Evolutionary conservation across 2,888 invertebrate species (phyloP).

Genomic region (Ctena decussata): DNA sequence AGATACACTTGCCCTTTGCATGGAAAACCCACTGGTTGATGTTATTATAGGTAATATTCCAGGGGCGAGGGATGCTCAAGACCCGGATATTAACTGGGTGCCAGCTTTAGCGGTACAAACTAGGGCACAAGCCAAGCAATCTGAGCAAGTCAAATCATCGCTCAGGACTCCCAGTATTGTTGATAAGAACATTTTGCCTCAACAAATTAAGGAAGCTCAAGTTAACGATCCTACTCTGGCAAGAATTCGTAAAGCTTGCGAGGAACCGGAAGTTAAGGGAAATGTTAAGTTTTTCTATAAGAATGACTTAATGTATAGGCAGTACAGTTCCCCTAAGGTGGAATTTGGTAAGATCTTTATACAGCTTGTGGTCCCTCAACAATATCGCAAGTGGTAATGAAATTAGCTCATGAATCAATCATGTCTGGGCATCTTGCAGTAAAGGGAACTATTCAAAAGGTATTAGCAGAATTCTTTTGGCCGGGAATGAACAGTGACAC

Average conservation of each 20-base stretch:
- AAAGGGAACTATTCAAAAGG: neutral
- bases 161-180: neutral
- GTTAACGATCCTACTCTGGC: neutral
- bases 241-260: neutral
- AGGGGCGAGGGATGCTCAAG: slow-evolving; percentile 17
- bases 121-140: neutral
- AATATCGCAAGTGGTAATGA: slow-evolving; percentile 38
- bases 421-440: slow-evolving; percentile 27
- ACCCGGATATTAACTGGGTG: slow-evolving; percentile 41
- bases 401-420: slow-evolving; percentile 59
- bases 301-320: slow-evolving; percentile 22
- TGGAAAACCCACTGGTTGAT: slow-evolving; percentile 49
- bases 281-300: too few relatives aligned
- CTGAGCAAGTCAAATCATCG: neutral
- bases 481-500: slow-evolving; percentile 47
- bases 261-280: neutral
- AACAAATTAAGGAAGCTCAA: neutral
- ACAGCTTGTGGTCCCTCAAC: slow-evolving; percentile 49
- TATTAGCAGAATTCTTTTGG: slow-evolving; percentile 58
- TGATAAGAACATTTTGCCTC: neutral
- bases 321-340: slow-evolving; percentile 11
- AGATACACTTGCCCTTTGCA: slow-evolving; percentile 34
- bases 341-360: slow-evolving; percentile 16
- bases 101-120: neutral
- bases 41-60: slow-evolving; percentile 46